Conservation (phyloP, 2,113 vertebrate genomes). For the Chloebia gouldiae region DNA sequence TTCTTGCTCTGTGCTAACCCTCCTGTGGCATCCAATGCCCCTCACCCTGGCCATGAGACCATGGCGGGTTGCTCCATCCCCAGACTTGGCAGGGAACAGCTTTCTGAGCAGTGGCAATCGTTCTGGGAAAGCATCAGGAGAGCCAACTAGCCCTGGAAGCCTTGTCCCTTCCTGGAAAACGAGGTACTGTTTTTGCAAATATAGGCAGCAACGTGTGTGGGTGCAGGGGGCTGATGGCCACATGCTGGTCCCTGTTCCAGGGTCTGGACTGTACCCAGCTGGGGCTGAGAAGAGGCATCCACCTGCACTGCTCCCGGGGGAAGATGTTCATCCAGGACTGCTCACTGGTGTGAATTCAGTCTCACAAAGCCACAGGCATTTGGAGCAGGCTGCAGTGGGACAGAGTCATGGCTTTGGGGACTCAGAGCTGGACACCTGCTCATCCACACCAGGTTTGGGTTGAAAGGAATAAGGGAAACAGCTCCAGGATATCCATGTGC, state of each 20-base stretch:
- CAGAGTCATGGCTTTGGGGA: not conserved
- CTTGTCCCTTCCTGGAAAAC: rapidly evolving
- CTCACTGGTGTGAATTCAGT: not conserved
- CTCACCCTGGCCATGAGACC: not conserved
- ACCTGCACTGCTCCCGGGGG: not conserved
- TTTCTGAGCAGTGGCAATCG: not conserved
- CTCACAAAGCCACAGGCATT: not conserved
- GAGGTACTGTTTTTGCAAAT: rapidly evolving
- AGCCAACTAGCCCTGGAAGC: not conserved
- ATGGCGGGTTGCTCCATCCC: rapidly evolving
- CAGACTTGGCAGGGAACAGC: rapidly evolving
- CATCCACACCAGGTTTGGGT: not conserved
- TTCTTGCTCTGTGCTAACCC: not conserved
- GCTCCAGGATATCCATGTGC: not conserved
- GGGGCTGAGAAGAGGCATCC: not conserved
- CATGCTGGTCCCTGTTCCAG: not conserved
- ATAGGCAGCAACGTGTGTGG: rapidly evolving
- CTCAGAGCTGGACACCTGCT: not conserved
- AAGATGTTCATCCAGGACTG: not conserved
- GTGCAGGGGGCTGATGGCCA: not conserved
- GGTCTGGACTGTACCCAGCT: rapidly evolving
- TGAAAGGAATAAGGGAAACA: not conserved
- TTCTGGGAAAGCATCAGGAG: not conserved
- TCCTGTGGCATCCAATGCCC: rapidly evolving
- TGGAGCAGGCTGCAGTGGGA: not conserved